These are phyloP conservation scores for Tragelaphus buxtoni DNA, from an alignment of 2,113 vertebrate genomes.

Conservation along the genomic window DNA sequence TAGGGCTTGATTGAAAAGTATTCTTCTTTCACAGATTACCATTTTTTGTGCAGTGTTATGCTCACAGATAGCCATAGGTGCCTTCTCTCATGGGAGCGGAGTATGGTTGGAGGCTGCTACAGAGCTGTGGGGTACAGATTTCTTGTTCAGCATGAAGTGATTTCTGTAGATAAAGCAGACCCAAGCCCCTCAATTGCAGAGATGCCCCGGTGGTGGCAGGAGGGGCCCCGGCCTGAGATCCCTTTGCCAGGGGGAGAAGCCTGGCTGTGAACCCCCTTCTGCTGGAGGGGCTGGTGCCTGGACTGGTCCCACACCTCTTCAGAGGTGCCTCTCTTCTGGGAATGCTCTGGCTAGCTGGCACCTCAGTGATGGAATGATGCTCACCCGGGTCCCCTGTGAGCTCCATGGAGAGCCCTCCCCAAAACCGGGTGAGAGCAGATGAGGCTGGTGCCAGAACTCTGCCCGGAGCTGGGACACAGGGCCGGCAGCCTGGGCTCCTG, in stretches of 20 bases:
- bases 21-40: constrained; percentile 21
- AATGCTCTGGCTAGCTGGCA: not conserved
- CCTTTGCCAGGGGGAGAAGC: not conserved
- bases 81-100: not conserved
- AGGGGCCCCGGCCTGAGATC: not conserved
- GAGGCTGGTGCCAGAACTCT: not conserved
- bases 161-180: not conserved
- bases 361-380: not conserved
- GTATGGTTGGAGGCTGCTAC: not conserved
- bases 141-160: not conserved
- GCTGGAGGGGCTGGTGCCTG: not conserved
- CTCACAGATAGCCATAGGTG: not conserved
- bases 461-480: not conserved
- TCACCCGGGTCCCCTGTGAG: not conserved
- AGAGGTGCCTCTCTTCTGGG: not conserved
- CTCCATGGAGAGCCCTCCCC: not conserved
- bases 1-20: constrained; percentile 56
- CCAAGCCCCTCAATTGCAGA: not conserved
- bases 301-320: not conserved
- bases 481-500: not conserved
- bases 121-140: not conserved
- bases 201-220: not conserved
- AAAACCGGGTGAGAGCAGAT: not conserved
- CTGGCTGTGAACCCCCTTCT: not conserved
- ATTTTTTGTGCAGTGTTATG: not conserved